Percentiles rank a stretch among this genome's conserved stretches.
phyloP scores from a whole-genome alignment of 2,888 invertebrate species.

The Chrysolina haemoptera region DNA sequence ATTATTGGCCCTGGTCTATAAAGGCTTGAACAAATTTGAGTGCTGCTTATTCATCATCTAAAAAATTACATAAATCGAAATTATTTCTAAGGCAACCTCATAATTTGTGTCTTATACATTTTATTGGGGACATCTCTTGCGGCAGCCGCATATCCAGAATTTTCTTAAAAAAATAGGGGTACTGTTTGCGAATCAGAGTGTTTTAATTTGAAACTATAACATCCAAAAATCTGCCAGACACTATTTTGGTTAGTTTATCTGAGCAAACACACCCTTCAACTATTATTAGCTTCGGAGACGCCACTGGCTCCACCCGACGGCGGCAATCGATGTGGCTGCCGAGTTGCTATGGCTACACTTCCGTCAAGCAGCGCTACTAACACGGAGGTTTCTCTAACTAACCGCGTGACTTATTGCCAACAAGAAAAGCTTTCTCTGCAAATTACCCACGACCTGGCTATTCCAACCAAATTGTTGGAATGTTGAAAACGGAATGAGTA shows the following conservation, averaged over 20 bases:
- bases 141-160: too few species aligned
- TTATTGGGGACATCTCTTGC: too few species aligned
- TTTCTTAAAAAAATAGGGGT: too few species aligned
- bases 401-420: constrained; percentile 53
- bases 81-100: too few species aligned
- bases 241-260: background rate
- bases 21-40: too few species aligned
- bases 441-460: constrained; percentile 45
- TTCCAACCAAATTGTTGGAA: constrained; percentile 34
- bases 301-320: constrained; percentile 55
- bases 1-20: too few species aligned
- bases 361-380: constrained; percentile 72
- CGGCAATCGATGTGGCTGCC: constrained; percentile 76
- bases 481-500: constrained; percentile 33
- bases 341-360: constrained; percentile 79
- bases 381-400: constrained; percentile 58
- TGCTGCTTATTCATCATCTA: too few species aligned
- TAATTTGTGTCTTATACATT: too few species aligned
- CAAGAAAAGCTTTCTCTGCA: constrained; percentile 52
- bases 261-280: background rate
- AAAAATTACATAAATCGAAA: too few species aligned
- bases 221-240: too few species aligned
- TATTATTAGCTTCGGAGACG: constrained; percentile 26
- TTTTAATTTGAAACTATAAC: too few species aligned
- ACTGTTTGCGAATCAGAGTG: too few species aligned